Conservation (phyloP, 2,888 invertebrate genomes). For the Brachyptera putata region DNA sequence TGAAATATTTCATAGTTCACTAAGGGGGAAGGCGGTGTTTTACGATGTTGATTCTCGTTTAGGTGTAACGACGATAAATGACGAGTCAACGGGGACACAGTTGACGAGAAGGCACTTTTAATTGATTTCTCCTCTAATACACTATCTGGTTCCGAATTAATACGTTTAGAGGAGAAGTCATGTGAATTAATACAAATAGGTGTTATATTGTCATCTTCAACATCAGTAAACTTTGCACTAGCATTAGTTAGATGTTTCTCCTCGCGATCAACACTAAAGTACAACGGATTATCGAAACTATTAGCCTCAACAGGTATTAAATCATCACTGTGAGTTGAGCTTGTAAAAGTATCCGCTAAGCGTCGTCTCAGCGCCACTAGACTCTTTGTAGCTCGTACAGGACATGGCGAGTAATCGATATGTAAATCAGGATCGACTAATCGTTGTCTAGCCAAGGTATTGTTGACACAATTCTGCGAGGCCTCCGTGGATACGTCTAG, state of each 20-base stretch:
- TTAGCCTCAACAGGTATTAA: not conserved
- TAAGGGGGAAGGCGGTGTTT: slow-evolving; percentile 11
- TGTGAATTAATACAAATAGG: not conserved
- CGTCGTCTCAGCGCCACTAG: slow-evolving; percentile 49
- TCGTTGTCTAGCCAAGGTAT: not conserved
- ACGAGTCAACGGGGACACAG: slow-evolving; percentile 23
- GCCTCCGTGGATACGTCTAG: not conserved
- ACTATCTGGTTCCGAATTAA: not conserved
- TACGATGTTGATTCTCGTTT: not conserved
- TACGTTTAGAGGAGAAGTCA: not conserved
- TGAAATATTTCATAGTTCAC: too few relatives aligned
- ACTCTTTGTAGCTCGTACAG: slow-evolving; percentile 45
- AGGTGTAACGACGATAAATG: slow-evolving; percentile 24
- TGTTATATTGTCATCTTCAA: not conserved
- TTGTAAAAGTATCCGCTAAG: slow-evolving; percentile 46
- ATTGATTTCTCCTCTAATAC: slow-evolving; percentile 10
- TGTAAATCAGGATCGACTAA: slow-evolving; percentile 48
- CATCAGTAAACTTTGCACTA: not conserved
- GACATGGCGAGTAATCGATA: slow-evolving; percentile 52
- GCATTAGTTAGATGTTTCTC: not conserved
- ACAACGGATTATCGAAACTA: slow-evolving; percentile 50
- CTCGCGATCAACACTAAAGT: slow-evolving; percentile 44
- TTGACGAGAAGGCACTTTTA: not conserved
- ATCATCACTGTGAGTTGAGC: slow-evolving; percentile 2
- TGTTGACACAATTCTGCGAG: slow-evolving; percentile 12